phyloP scores from a whole-genome alignment of 1,140 invertebrate genomes.

The Colletes gigas region DNA sequence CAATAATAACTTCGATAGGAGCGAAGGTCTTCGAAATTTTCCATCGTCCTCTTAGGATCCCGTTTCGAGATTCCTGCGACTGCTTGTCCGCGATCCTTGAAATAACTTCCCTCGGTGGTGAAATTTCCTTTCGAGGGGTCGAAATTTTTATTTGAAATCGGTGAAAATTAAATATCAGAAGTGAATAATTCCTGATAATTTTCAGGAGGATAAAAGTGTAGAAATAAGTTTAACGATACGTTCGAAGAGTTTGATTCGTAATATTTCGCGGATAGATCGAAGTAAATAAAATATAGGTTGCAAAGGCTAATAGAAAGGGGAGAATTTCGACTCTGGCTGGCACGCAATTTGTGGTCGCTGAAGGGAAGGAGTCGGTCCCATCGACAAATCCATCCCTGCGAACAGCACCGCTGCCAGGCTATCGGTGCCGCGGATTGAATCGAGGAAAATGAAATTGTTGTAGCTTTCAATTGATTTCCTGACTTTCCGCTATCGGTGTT shows the following conservation, averaged over 20 bases:
- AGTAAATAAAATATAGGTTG: constrained; percentile 1
- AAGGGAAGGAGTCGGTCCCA: not conserved
- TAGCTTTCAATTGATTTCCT: constrained; percentile 20
- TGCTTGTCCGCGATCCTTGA: not conserved
- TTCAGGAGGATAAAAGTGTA: no score
- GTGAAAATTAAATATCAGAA: no score
- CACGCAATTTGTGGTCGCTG: not conserved
- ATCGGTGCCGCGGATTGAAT: constrained; percentile 6
- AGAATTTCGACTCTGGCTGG: no score
- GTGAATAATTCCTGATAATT: no score
- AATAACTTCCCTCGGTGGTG: not conserved
- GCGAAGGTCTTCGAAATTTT: constrained; percentile 19
- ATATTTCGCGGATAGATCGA: not conserved
- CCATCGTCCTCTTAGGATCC: not conserved
- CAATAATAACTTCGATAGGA: constrained; percentile 9
- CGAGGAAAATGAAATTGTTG: constrained; percentile 13
- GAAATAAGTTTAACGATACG: no score
- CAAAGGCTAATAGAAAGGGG: no score
- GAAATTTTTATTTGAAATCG: not conserved
- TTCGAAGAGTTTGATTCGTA: not conserved
- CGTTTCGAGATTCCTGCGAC: not conserved
- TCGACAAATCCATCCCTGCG: not conserved
- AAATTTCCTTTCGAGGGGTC: constrained; percentile 4
- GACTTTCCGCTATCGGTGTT: not conserved
- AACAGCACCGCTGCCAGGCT: not conserved